A percentile compares a stretch with the other conserved stretches of the same genome.
Conservation (phyloP, 2,888 invertebrate genomes). For the Stenichneumon culpator region DNA sequence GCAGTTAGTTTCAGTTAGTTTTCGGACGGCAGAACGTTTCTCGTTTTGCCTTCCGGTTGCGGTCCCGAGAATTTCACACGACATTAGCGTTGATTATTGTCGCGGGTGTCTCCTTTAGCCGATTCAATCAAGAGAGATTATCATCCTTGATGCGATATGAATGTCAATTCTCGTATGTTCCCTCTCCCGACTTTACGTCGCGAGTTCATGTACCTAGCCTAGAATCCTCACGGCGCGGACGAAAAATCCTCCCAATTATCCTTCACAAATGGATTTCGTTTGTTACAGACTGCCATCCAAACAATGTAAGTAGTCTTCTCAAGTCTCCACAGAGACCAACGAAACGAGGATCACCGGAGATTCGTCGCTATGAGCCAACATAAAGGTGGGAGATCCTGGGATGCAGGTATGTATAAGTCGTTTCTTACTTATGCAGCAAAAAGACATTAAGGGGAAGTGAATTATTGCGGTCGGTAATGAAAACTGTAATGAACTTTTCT, state of each 20-base stretch:
- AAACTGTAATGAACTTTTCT: too few relatives aligned
- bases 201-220: slow-evolving; percentile 9
- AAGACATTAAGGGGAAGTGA: too few relatives aligned
- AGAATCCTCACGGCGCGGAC: neutral
- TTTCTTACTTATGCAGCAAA: too few relatives aligned
- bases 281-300: neutral
- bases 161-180: neutral
- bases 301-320: neutral
- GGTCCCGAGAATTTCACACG: neutral
- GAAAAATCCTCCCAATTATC: neutral
- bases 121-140: neutral
- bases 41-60: neutral
- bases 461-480: too few relatives aligned
- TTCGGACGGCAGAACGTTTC: slow-evolving; percentile 26
- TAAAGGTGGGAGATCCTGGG: neutral
- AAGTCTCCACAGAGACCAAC: neutral
- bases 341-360: neutral
- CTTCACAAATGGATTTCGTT: neutral
- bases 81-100: neutral
- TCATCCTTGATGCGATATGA: neutral
- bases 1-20: slow-evolving; percentile 15
- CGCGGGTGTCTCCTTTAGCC: neutral
- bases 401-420: too few relatives aligned
- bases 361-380: neutral
- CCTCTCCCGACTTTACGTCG: neutral